Evolutionary conservation across 2,888 invertebrate genomes (phyloP), one percentile per base, ranked within the genome.

Genomic region (Aplocera efformata): DNA sequence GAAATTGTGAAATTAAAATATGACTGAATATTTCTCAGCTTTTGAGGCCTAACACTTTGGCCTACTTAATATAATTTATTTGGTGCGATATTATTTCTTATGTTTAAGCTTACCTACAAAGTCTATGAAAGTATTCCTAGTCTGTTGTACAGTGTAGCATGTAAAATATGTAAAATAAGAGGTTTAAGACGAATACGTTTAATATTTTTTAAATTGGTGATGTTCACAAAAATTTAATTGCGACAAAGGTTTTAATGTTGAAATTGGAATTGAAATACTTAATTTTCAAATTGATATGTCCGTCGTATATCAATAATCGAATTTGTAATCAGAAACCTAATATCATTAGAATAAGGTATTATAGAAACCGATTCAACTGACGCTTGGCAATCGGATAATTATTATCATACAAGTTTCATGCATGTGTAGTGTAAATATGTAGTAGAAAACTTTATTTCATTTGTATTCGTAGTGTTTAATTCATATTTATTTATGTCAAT

Each of bases 251-350:
- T 65, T 65, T 66, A 63, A 65, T 72, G 71, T 75, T 77, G 72
- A 71, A 72, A 74, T 74, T 74, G 79, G 82, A 82, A 82, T 84
- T 84, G 75, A 72, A 72, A 63, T 60, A 68, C 63, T 17, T 17
- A 17, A 17, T 17, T 17, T 77, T 77, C 78, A 77, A 73, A 77
- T 81, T 77, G 77, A 72, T 81, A 79, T 84, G 66, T 79, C 81
- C 80, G 74, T 82, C 77, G 79, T 72, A 78, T 85, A 84, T 86
- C 83, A 78, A 78, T 82, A 73, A 73, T 79, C 81, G 84, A 86
- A 86, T 85, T 84, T 86, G 75, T 78, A 79, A 79, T 65, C 74
- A 17, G 13, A 17, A 17, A 17, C 5, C 60, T 69, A 68, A 79
- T 86, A 88, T 86, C 86, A 86, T 71, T 86, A 88, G 82, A 50